These are phyloP conservation scores for Laspeyria flexula DNA, from an alignment of 2,888 invertebrate genomes.

Conservation along the genomic window DNA sequence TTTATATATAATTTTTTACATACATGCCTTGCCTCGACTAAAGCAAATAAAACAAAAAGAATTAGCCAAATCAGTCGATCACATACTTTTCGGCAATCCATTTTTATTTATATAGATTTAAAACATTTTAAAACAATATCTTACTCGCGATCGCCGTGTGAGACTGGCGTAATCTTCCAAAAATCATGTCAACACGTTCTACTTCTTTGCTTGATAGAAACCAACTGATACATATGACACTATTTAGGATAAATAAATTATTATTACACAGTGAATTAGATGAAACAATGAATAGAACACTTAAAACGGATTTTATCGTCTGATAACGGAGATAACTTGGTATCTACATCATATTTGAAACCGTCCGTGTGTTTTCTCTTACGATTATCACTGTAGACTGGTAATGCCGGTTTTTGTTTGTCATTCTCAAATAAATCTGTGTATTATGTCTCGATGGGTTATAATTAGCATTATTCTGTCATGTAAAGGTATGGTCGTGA, in stretches of 20 bases:
- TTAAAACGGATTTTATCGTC: neutral
- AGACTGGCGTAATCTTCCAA: conserved; percentile 2
- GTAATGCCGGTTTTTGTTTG: no score
- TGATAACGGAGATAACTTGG: neutral
- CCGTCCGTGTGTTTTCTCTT: neutral
- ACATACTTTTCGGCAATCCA: no score
- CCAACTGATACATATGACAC: neutral
- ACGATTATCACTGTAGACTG: neutral
- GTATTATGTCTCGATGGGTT: no score
- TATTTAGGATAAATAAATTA: neutral
- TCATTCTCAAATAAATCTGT: no score
- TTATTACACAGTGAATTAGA: neutral
- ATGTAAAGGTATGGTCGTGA: no score
- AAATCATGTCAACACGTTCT: neutral
- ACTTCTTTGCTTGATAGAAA: neutral
- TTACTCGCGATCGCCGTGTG: conserved; percentile 6
- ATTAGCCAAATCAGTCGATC: no score
- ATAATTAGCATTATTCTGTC: no score
- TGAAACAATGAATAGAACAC: neutral
- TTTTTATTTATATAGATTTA: no score
- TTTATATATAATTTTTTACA: no score
- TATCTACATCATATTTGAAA: neutral
- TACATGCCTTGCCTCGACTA: no score
- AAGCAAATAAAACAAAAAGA: no score
- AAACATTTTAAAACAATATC: neutral